phyloP scores from a whole-genome alignment of 2,113 vertebrate genomes.

The Petrocephalus zakoni region DNA sequence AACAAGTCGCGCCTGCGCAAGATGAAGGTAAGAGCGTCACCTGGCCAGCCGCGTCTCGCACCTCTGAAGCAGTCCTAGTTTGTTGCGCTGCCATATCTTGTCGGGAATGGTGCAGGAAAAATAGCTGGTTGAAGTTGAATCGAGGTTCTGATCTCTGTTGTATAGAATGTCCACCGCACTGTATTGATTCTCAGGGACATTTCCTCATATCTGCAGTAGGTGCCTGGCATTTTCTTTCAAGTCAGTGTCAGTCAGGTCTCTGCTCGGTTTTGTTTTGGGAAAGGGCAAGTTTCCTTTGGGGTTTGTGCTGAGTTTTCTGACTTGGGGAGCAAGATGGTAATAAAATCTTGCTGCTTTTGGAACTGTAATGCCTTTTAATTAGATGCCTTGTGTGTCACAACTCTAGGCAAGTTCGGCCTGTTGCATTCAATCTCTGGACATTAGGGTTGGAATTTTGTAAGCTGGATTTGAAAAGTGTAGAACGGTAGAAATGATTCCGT shows the following conservation, averaged over 20 bases:
- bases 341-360: not conserved
- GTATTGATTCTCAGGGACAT: not conserved
- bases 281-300: not conserved
- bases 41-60: not conserved
- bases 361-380: not conserved
- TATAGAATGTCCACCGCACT: not conserved
- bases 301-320: not conserved
- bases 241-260: not conserved
- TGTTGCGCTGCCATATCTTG: not conserved
- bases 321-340: not conserved
- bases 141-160: not conserved
- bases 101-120: not conserved
- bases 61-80: not conserved
- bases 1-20: conserved; percentile 98
- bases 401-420: not conserved
- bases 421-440: not conserved
- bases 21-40: conserved; percentile 78
- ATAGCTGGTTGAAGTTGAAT: not conserved
- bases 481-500: not conserved
- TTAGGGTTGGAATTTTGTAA: not conserved
- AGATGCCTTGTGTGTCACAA: not conserved
- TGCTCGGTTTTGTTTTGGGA: not conserved
- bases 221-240: not conserved
- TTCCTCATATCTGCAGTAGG: not conserved
- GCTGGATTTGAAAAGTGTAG: not conserved